Evolutionary conservation across 2,888 invertebrate genomes (phyloP), one percentile per base, ranked within the genome.

Genomic region (Eilema depressum): DNA sequence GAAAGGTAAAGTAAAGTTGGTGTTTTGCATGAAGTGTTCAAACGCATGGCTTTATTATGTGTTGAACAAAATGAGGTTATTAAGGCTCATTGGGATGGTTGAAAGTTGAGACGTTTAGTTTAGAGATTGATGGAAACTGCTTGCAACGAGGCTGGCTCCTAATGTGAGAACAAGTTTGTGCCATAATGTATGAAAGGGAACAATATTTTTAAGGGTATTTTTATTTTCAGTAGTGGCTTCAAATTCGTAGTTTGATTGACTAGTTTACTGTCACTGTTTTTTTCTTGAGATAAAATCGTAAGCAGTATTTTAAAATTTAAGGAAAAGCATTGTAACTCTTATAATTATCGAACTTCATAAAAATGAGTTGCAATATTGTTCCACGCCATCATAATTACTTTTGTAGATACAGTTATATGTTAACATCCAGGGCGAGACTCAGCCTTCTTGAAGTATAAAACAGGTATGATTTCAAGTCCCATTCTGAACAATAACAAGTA

Each of bases 1-100:
- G 30, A 60, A 59, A 23, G n/a, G 82, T 23, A 82, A 80, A 78
- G 53, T 71, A 76, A 84, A 71, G 71, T 77, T 85, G 71, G 86
- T 78, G 37, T 65, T 68, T 80, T 79, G 76, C 41, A 63, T 76
- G 77, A 79, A 84, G 85, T 85, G 85, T 84, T 85, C 85, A 83
- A 82, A 86, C 77, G 85, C 85, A 89, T 90, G 89, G 87, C 88
- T 92, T 91, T 92, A 93, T 92, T 89, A 93, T 86, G 91, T 92
- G 92, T 89, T 90, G 89, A 88, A 88, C 86, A 84, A 90, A 91
- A 91, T 91, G 88, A 88, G 87, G 88, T 87, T 88, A 89, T 91
- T 91, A 89, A 87, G 88, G 86, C 83, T 84, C 57, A 87, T 87
- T 84, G 86, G 83, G 85, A 85, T 84, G 79, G 83, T 75, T 74